Conservation (phyloP, 1,140 invertebrate genomes). For the Drosophila ohnishii region DNA sequence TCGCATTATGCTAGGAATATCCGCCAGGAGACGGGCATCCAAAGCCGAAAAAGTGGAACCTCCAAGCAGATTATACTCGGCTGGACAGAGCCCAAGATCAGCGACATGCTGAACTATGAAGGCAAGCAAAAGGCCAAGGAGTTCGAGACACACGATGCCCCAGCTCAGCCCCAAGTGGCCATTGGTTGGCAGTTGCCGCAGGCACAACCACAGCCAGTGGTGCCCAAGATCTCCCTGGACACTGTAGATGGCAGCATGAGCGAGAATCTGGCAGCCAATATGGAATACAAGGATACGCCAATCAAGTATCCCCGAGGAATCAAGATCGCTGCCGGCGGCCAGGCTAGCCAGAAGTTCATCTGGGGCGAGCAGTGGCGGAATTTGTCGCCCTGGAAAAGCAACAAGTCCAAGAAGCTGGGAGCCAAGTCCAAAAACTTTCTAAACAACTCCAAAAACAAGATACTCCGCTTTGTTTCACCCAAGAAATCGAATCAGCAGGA, state of each 20-base stretch:
- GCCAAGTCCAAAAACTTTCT: conserved; percentile 69
- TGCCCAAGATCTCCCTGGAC: conserved; percentile 68
- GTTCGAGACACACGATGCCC: conserved; percentile 39
- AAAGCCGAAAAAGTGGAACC: conserved; percentile 23
- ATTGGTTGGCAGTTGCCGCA: conserved; percentile 73
- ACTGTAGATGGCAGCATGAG: conserved; percentile 69
- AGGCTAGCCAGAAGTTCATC: conserved; percentile 69
- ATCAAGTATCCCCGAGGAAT: conserved; percentile 53
- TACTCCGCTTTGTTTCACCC: conserved; percentile 74
- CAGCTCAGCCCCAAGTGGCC: conserved; percentile 66
- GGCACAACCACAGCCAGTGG: conserved; percentile 35
- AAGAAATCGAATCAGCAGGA: conserved; percentile 63
- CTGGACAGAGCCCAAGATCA: conserved; percentile 74
- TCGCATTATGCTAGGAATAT: conserved; percentile 71
- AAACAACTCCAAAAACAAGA: conserved; percentile 75
- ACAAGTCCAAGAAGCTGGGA: conserved; percentile 37
- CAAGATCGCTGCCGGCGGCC: conserved; percentile 5
- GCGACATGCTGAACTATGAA: conserved; percentile 74
- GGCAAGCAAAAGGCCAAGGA: conserved; percentile 23
- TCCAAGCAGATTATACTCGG: conserved; percentile 63
- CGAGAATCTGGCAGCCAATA: conserved; percentile 69
- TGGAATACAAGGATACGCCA: conserved; percentile 72
- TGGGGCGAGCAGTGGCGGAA: conserved; percentile 73
- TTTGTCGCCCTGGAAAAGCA: conserved; percentile 64
- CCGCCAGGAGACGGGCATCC: conserved; percentile 11